Base-by-base conservation (phyloP, 2,888 invertebrate genomes). In the Eulithis testata region DNA sequence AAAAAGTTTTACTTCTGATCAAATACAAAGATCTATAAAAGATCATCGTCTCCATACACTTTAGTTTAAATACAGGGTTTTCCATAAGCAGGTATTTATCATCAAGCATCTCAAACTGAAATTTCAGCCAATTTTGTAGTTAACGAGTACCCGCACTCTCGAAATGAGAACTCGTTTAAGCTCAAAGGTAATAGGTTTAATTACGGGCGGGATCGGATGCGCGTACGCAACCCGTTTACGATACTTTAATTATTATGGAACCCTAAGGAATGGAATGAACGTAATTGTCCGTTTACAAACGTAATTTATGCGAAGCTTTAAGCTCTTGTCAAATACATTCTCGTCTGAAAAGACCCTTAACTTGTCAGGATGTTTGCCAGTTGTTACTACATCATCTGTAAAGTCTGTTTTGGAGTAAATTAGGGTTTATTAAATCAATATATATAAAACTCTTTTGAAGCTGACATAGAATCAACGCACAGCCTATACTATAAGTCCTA, bases 211-310 rank as follows among this genome's bases (percentile, higher is more conserved):
- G 71, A 66, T 71, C 68, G 66, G 68, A 66, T 72, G 73, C 70
- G 76, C 64, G 68, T 73, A 75, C 70, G 73, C 71, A 74, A 69
- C 60, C 58, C 62, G 63, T 78, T 76, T 76, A 78, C 74, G 78
- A 77, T 76, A 68, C 69, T 73, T 76, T 77, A 78, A 78, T 81
- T 76, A 79, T 76, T 73, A 66, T 69, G 68, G 71, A 63, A 66
- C 70, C 64, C 50, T 45, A 61, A 66, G 71, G 56, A 72, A 68
- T 62, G 61, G 52, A 71, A 68, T 63, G 61, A 56, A 73, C 59
- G 65, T 71, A 73, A 75, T 75, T 72, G 62, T 71, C 64, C 65
- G 66, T 72, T 66, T 71, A 59, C 54, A 40, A 31, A 49, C 47
- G 65, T 56, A 50, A 52, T 59, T 61, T 61, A 64, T 59, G 54